phyloP scores from a whole-genome alignment of 2,888 invertebrate species.

The Cremastobaeus sp. region DNA sequence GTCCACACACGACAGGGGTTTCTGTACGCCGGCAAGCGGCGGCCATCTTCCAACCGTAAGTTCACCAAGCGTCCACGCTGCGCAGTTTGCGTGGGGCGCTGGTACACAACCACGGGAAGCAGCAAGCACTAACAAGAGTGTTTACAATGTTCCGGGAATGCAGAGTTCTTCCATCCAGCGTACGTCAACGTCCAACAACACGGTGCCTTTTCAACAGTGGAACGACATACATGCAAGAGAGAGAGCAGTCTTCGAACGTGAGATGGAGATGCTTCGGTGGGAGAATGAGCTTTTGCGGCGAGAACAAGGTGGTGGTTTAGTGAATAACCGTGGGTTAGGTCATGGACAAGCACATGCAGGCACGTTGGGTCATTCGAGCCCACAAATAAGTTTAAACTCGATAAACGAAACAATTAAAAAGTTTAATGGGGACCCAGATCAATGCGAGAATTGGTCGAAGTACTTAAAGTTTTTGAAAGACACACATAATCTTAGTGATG shows the following conservation, averaged over 20 bases:
- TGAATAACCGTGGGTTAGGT: no score
- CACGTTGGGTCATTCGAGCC: not conserved
- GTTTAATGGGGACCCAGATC: not conserved
- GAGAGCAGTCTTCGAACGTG: not conserved
- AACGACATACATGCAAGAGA: not conserved
- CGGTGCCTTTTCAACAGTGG: not conserved
- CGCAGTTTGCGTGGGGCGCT: constrained; percentile 19
- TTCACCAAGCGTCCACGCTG: constrained; percentile 10
- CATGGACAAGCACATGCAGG: not conserved
- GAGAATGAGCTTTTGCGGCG: not conserved
- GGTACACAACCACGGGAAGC: not conserved
- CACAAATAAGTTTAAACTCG: constrained; percentile 11
- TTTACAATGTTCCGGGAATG: no score
- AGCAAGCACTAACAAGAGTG: no score
- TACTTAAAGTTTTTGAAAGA: not conserved
- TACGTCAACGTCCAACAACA: not conserved
- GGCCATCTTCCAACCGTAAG: constrained; percentile 6
- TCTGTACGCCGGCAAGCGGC: constrained; percentile 9
- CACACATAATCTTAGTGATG: not conserved
- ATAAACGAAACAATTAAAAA: not conserved
- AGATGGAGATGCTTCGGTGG: not conserved
- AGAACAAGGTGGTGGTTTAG: not conserved
- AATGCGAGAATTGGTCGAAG: not conserved
- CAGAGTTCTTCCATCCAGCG: no score
- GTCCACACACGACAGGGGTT: not conserved